Percentiles rank a stretch among this genome's conserved stretches.
These are phyloP conservation scores for Hirtodrosophila confusa DNA, from an alignment of 2,888 invertebrate genomes.

Conservation along the genomic window DNA sequence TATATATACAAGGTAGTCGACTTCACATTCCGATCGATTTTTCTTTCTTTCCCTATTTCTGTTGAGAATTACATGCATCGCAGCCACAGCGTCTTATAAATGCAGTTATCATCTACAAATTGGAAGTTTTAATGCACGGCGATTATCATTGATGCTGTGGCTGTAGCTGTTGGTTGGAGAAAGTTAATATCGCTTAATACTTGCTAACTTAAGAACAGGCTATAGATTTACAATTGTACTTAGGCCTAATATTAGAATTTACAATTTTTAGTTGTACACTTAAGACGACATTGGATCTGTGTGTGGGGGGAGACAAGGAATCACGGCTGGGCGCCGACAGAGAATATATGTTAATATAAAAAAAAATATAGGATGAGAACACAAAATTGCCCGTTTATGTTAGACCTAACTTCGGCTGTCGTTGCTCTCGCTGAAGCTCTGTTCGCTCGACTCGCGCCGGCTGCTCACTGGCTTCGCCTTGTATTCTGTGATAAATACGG, in stretches of 20 bases:
- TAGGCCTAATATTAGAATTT: conserved; percentile 77
- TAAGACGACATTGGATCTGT: conserved; percentile 50
- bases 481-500: conserved; percentile 98
- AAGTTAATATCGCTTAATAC: conserved; percentile 68
- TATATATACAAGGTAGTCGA: conserved; percentile 48
- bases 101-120: conserved; percentile 52
- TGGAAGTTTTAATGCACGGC: conserved; percentile 37
- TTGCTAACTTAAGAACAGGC: conserved; percentile 67
- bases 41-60: conserved; percentile 12
- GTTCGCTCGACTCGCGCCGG: conserved; percentile 84
- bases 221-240: conserved; percentile 72
- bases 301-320: conserved; percentile 18
- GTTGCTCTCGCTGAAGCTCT: conserved; percentile 85
- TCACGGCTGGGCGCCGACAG: conserved; percentile 22
- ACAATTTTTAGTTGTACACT: conserved; percentile 66
- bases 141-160: conserved; percentile 26
- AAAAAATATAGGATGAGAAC: conserved; percentile 21
- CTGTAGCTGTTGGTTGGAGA: conserved; percentile 24
- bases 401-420: conserved; percentile 84
- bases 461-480: conserved; percentile 88
- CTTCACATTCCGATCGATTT: conserved; percentile 30
- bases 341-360: conserved; percentile 8
- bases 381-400: conserved; percentile 29
- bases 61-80: conserved; percentile 14
- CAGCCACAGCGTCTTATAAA: conserved; percentile 65